Evolutionary conservation across 2,797 vertebrate species (phyloP).

Genomic region (Pipistrellus pipistrellus): DNA sequence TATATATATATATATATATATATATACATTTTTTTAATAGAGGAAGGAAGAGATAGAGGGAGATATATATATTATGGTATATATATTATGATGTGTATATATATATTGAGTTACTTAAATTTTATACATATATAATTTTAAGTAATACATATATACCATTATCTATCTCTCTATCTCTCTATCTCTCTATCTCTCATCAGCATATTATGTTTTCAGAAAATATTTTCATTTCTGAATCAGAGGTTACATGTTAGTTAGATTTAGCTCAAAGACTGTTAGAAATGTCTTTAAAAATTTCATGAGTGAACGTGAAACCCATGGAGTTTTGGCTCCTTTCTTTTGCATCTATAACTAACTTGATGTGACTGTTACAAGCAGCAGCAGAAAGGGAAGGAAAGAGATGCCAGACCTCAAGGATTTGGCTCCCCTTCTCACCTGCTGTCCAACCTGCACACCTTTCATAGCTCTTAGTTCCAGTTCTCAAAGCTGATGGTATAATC

Average conservation of each 20-base stretch:
- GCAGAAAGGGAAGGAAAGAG: not conserved
- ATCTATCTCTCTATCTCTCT: not conserved
- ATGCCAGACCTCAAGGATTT: rapidly evolving
- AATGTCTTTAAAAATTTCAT: not conserved
- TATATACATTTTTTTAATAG: not conserved
- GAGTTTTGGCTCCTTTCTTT: not conserved
- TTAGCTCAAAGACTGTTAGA: not conserved
- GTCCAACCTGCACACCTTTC: not conserved
- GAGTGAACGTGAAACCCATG: not conserved
- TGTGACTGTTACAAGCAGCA: not conserved
- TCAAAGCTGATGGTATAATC: not conserved
- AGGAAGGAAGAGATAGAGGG: no score
- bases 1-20: not conserved
- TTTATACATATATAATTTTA: no score
- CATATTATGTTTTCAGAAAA: not conserved
- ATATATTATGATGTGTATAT: not conserved
- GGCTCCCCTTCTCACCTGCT: not conserved
- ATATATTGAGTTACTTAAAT: not conserved
- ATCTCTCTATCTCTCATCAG: no score
- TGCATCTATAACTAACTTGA: not conserved
- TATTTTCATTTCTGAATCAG: not conserved
- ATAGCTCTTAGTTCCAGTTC: not conserved
- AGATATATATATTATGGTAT: not conserved
- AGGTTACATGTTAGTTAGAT: not conserved
- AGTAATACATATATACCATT: not conserved